Evolutionary conservation across 2,113 vertebrate genomes (phyloP).

Genomic region (Herpailurus yagouaroundi): DNA sequence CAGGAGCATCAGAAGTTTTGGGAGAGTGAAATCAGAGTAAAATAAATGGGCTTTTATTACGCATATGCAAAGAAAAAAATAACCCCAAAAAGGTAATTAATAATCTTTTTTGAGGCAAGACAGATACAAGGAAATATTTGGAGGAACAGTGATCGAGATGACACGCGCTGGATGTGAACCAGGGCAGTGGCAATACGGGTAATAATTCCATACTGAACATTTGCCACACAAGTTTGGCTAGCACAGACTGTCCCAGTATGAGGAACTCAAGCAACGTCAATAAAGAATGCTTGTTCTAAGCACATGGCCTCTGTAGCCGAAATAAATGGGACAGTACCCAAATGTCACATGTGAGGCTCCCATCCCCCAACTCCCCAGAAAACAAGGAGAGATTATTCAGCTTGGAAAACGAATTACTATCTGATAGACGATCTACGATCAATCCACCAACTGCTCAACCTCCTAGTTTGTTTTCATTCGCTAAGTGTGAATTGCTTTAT

Average conservation of each 20-base stretch:
- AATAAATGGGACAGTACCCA: background rate
- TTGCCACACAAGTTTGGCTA: background rate
- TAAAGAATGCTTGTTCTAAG: conserved; percentile 25
- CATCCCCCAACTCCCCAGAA: rapidly evolving
- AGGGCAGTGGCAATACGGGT: background rate
- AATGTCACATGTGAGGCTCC: background rate
- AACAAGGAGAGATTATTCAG: background rate
- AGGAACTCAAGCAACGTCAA: background rate
- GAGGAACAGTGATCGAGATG: background rate
- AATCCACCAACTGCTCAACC: background rate
- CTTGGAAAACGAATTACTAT: background rate
- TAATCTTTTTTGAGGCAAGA: background rate
- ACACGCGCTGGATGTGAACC: background rate
- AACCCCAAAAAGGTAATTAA: background rate
- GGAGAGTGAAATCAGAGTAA: conserved; percentile 4
- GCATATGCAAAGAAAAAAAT: background rate
- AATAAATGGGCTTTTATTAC: conserved; percentile 18
- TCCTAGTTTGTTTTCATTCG: background rate
- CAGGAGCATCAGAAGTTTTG: background rate
- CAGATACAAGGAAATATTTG: background rate
- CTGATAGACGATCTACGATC: background rate
- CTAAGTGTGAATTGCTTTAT: background rate
- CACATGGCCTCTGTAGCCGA: background rate
- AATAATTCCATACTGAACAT: background rate
- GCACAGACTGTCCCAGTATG: background rate